A percentile compares a stretch with the other conserved stretches of the same genome.
These are phyloP conservation scores for Echinometra lucunter DNA, from an alignment of 53 echinoderm and acorn worm species.

Conservation along the genomic window DNA sequence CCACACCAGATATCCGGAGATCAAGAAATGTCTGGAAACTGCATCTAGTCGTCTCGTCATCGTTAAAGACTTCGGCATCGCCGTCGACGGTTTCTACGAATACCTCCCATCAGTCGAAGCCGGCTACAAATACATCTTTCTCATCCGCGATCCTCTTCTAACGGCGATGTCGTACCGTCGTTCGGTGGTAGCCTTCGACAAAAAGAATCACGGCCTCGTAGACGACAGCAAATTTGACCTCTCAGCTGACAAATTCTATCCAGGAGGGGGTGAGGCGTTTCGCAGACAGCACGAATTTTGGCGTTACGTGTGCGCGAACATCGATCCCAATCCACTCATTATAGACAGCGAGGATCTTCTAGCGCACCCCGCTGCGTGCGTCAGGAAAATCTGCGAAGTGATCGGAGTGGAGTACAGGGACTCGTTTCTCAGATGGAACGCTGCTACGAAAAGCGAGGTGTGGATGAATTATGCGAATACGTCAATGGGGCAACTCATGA, in stretches of 20 bases:
- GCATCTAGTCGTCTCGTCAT: constrained; percentile 22
- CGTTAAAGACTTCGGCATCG: constrained; percentile 9
- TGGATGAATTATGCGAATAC: constrained; percentile 7
- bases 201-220: background rate
- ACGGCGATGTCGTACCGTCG: constrained; percentile 12
- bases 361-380: constrained; percentile 25
- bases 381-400: constrained; percentile 42
- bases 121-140: constrained; percentile 54
- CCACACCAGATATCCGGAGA: background rate
- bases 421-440: constrained; percentile 31
- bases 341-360: constrained; percentile 39
- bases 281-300: constrained; percentile 16
- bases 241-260: constrained; percentile 25
- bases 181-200: constrained; percentile 36
- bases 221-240: constrained; percentile 13
- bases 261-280: constrained; percentile 26
- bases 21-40: constrained; percentile 30
- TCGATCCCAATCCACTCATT: constrained; percentile 27
- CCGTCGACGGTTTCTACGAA: background rate
- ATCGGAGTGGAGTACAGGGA: constrained; percentile 45
- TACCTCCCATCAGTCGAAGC: constrained; percentile 37
- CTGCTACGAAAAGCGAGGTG: background rate
- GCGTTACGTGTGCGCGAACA: background rate
- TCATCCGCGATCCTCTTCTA: constrained; percentile 47
- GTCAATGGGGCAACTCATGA: background rate